These are phyloP conservation scores for Pachyuromys duprasi DNA, from an alignment of 2,797 vertebrate genomes.

Conservation along the genomic window DNA sequence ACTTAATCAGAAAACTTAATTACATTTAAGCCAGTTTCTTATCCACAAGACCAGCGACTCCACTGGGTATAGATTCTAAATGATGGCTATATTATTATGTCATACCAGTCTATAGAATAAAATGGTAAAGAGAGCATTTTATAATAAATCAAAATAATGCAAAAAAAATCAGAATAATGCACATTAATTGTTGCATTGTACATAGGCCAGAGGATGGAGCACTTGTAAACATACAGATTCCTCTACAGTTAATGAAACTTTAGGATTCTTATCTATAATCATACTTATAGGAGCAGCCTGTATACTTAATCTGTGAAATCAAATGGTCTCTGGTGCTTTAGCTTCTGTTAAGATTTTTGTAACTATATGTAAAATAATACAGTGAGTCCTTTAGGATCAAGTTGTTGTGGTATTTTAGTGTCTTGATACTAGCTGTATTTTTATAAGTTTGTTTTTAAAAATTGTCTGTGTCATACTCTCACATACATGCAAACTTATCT, in stretches of 20 bases:
- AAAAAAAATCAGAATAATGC: not conserved
- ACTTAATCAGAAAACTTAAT: constrained; percentile 30
- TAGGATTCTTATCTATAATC: not conserved
- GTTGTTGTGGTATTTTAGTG: not conserved
- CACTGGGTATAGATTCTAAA: not conserved
- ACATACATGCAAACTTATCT: not conserved
- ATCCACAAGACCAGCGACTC: not conserved
- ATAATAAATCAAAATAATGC: not conserved
- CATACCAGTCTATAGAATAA: not conserved
- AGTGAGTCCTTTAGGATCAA: not conserved
- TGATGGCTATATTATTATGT: not conserved
- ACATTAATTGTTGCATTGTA: not conserved
- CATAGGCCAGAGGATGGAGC: not conserved
- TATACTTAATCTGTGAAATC: not conserved
- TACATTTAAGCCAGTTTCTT: not conserved
- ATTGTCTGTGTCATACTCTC: too few relatives aligned
- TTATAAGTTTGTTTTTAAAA: not conserved
- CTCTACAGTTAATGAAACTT: not conserved
- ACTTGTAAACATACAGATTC: not conserved
- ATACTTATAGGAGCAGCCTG: not conserved
- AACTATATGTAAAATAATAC: not conserved
- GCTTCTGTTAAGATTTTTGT: not conserved
- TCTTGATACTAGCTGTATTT: not conserved
- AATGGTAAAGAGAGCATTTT: not conserved
- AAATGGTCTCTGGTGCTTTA: not conserved